These are phyloP conservation scores for Okamejei kenojei DNA, from an alignment of 2,797 vertebrate species.

Conservation along the genomic window DNA sequence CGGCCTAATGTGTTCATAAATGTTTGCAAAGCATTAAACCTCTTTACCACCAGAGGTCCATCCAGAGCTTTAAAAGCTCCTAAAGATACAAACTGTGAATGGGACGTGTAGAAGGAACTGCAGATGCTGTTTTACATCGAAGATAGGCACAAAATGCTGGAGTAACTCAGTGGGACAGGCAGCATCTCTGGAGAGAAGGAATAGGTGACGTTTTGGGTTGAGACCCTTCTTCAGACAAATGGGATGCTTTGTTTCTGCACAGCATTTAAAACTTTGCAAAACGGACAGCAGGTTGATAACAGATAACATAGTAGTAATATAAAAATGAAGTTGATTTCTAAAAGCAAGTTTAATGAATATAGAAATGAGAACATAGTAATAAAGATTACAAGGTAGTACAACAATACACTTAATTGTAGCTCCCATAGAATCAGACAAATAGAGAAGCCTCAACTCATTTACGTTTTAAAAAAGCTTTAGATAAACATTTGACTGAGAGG, in stretches of 20 bases:
- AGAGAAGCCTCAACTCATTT: not conserved
- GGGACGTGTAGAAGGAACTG: too few relatives aligned
- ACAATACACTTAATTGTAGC: not conserved
- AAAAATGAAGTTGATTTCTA: not conserved
- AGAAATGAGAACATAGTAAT: not conserved
- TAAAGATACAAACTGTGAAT: not conserved
- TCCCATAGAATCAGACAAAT: not conserved
- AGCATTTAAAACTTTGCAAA: not conserved
- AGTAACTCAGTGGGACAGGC: too few relatives aligned
- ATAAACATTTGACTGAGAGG: not conserved
- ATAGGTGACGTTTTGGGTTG: too few relatives aligned
- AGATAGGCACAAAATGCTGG: too few relatives aligned
- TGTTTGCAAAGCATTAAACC: not conserved
- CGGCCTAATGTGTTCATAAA: not conserved
- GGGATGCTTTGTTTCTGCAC: not conserved
- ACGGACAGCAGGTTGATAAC: not conserved
- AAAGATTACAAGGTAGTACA: too few relatives aligned
- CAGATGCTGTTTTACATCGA: too few relatives aligned
- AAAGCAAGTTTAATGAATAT: not conserved
- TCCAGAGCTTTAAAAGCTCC: not conserved
- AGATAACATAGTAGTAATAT: too few relatives aligned
- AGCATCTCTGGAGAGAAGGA: too few relatives aligned
- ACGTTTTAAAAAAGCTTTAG: not conserved
- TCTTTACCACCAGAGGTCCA: conserved; percentile 23
- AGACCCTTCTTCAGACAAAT: not conserved